These are phyloP conservation scores for Caenorhabditis uteleia DNA, from an alignment of 2,888 invertebrate genomes.

Conservation along the genomic window DNA sequence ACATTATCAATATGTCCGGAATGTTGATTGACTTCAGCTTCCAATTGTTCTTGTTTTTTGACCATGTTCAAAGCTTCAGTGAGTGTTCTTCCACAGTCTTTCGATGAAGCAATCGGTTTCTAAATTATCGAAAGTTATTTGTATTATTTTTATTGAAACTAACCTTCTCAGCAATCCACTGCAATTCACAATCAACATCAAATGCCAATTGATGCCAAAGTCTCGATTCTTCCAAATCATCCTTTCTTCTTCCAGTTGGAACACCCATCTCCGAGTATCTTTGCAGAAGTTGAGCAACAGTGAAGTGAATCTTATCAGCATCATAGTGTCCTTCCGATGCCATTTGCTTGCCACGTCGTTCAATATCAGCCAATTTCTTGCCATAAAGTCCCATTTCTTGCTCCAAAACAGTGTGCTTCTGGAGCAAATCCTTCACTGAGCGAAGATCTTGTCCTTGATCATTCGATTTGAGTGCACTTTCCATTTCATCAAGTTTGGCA, in stretches of 20 bases:
- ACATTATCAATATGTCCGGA: conserved; percentile 84
- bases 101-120: conserved; percentile 80
- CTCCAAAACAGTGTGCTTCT: conserved; percentile 76
- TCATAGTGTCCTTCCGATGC: conserved; percentile 93
- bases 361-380: conserved; percentile 76
- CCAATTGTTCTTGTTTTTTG: conserved; percentile 89
- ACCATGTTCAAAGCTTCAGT: conserved; percentile 88
- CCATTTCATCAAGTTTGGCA: conserved; percentile 84
- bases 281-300: conserved; percentile 37
- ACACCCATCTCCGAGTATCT: conserved; percentile 74
- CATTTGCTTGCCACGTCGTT: conserved; percentile 79
- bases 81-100: conserved; percentile 81
- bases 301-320: conserved; percentile 78
- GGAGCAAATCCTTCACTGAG: conserved; percentile 87
- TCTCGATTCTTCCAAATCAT: conserved; percentile 84
- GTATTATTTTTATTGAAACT: too few species aligned
- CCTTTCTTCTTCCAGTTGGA: conserved; percentile 79
- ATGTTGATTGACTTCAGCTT: conserved; percentile 86
- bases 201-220: conserved; percentile 91
- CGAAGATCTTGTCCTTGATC: conserved; percentile 83
- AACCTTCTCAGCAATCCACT: conserved; percentile 93
- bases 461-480: conserved; percentile 78
- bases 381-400: conserved; percentile 85
- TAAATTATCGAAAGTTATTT: too few species aligned
- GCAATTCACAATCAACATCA: conserved; percentile 88